Evolutionary conservation across 2,797 vertebrate genomes (phyloP), one percentile per base, ranked within the genome.

Genomic region (Gymnothorax reevesii): DNA sequence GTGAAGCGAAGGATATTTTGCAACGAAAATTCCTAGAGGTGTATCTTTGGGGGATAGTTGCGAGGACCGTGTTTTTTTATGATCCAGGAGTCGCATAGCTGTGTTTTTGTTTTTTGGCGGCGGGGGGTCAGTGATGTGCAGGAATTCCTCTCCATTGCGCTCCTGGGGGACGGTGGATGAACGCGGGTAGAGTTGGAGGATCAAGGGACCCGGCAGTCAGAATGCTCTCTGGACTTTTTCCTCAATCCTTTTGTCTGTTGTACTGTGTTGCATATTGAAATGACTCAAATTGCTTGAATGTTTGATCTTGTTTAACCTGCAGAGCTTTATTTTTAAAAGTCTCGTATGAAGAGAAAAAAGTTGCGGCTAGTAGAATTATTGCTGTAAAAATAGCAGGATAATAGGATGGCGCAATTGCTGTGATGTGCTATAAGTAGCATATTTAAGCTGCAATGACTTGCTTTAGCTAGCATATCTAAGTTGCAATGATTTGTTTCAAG

Each of bases 111-210:
- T 86, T 88, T 84, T 75, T 2, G 83, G 87, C 82, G 88, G 84
- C 83, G 82, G 86, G 85, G 87, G 83, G 33, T 42, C 57, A 84
- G 54, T 75, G 57, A 86, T 87, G 83, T 57, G 86, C 7, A 71
- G 83, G 60, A 89, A 87, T 89, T 66, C 66, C 42, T 85, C 55
- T 82, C 80, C 64, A 49, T 71, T 82, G 55, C 79, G 85, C 64
- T 54, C n/a, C 62, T 33, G 66, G 80, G 33, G 86, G 85, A 54
- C 83, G 55, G 79, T 33, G 83, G 60, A 73, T 79, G 88, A 86
- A 86, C 42, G 84, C 83, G 54, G 83, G 64, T 82, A 88, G 88
- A 49, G 86, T 9, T 83, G 85, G 87, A 83, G 66, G 75, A 85
- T 12, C 49, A 49, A 27, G 33, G 79, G 60, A 54, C 33, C 75